Evolutionary conservation across 2,888 invertebrate genomes (phyloP), one percentile per base, ranked within the genome.

Genomic region (Onchidella celtica): DNA sequence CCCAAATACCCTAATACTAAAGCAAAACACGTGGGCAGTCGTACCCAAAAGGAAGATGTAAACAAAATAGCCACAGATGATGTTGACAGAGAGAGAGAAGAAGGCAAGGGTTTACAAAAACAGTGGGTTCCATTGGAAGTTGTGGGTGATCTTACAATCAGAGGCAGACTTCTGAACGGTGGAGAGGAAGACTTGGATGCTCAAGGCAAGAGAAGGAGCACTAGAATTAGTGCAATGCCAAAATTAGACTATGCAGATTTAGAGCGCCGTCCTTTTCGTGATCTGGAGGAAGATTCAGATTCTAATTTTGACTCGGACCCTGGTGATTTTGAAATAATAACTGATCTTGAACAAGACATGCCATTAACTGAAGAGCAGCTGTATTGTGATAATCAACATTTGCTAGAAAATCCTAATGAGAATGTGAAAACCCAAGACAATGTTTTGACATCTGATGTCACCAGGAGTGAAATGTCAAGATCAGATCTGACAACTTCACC

Each of bases 121-220:
- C 36, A n/a, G 4, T 73, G 73, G 73, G 73, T 73, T 57, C 73
- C 73, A 36, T 11, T 61, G 24, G 73, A 73, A 36, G 73, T 73
- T 36, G 36, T 61, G 4, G 73, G 73, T 14, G 73, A 73, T 61
- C 59, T 73, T 57, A 38, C 73, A 24, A 14, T 73, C 14, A 29
- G 38, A 36, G 73, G 73, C 36, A 59, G 38, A 24, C 36, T 73
- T 36, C 38, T 63, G 24, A 0, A 29, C 2, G 40, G 17, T 11
- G 29, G 36, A 6, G 34, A 21, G 6, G 34, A 55, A 32, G 47
- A 66, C 32, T 34, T 38, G 11, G 55, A 24, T 0, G 55, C 14
- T 55, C 14, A 38, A 29, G 27, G 66, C n/a, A 34, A 55, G 32
- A 76, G 76, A 55, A 75, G 75, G 24, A 63, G 75, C 24, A 66